Evolutionary conservation across 2,797 vertebrate genomes (phyloP).

Genomic region (Sebastes nivosus): DNA sequence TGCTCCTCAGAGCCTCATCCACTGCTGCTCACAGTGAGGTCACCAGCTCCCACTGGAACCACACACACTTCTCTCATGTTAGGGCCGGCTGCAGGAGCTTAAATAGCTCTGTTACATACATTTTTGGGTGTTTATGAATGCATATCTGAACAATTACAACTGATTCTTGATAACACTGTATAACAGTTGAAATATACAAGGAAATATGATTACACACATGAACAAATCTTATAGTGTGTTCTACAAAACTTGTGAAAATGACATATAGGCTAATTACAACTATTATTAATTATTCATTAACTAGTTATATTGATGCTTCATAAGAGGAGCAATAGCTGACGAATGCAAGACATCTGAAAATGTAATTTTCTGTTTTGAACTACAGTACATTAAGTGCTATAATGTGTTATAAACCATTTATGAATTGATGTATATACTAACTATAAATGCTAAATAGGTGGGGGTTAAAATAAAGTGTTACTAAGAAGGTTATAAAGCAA

Average conservation of each 20-base stretch:
- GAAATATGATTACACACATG: background rate
- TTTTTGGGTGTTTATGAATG: background rate
- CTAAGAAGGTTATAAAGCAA: background rate
- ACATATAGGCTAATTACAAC: background rate
- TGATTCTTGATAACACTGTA: background rate
- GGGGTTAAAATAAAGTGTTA: background rate
- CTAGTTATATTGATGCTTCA: background rate
- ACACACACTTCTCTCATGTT: background rate
- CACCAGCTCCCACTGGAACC: constrained; percentile 22
- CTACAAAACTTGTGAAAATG: background rate
- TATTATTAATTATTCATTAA: background rate
- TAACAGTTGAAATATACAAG: background rate
- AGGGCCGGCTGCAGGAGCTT: background rate
- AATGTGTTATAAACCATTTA: background rate
- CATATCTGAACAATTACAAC: background rate
- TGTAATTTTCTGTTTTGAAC: background rate
- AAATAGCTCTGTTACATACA: background rate
- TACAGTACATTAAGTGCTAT: too few species aligned
- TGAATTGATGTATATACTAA: background rate
- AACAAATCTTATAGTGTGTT: too few species aligned
- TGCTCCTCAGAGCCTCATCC: constrained; percentile 9
- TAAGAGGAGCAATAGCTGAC: background rate
- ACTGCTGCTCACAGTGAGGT: constrained; percentile 3
- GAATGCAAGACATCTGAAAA: background rate
- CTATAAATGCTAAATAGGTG: background rate